Evolutionary conservation across 2,888 invertebrate species (phyloP).

Genomic region (Poecilus cupreus): DNA sequence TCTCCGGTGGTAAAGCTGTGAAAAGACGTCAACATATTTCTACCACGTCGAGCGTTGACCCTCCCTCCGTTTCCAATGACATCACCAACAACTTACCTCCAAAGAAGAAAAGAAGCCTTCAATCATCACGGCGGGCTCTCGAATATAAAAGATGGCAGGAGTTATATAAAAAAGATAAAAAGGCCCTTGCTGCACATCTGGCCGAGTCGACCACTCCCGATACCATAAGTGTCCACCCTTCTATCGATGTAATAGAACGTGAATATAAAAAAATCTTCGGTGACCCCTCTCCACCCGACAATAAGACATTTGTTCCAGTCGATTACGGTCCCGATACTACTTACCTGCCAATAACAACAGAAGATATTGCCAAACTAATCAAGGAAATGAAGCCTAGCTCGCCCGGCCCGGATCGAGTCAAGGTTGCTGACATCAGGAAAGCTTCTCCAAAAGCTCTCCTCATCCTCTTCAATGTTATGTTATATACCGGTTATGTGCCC

Average conservation of each 20-base stretch:
- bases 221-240: background rate
- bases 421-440: too few relatives aligned
- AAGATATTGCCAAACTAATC: too few relatives aligned
- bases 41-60: background rate
- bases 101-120: background rate
- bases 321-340: background rate
- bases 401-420: too few relatives aligned
- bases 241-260: background rate
- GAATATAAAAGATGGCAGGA: background rate
- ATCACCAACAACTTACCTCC: background rate
- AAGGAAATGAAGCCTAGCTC: too few relatives aligned
- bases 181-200: background rate
- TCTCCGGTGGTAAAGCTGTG: too few relatives aligned
- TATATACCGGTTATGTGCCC: too few relatives aligned
- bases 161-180: background rate
- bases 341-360: background rate
- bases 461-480: too few relatives aligned
- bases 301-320: background rate
- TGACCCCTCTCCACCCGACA: background rate
- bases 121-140: background rate
- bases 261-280: background rate
- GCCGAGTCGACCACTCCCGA: too few relatives aligned
- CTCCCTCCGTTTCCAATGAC: background rate
- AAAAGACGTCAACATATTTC: too few relatives aligned
- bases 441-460: too few relatives aligned